These are phyloP conservation scores for Drosophila gaucha DNA, from an alignment of 2,888 invertebrate genomes.

Conservation along the genomic window DNA sequence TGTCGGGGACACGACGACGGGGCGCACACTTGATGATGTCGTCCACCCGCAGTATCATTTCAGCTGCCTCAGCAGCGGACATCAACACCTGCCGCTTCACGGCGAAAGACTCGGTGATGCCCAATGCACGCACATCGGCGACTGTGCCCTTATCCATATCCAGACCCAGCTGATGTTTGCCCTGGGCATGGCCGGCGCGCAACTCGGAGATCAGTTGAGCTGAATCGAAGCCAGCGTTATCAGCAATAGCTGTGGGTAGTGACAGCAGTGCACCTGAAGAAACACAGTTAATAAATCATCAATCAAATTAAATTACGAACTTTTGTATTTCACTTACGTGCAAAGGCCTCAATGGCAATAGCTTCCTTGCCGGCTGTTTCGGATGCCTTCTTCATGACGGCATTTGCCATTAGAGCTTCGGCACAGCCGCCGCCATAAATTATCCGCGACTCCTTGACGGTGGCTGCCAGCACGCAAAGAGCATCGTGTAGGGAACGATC, in stretches of 20 bases:
- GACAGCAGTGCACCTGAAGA: slow-evolving; percentile 90
- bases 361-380: slow-evolving; percentile 98
- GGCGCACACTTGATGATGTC: slow-evolving; percentile 97
- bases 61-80: slow-evolving; percentile 98
- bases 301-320: background rate
- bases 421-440: slow-evolving; percentile 97
- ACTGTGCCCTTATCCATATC: slow-evolving; percentile 96
- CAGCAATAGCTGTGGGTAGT: slow-evolving; percentile 97
- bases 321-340: slow-evolving; percentile 84
- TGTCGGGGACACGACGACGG: slow-evolving; percentile 93
- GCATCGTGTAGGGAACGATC: slow-evolving; percentile 99
- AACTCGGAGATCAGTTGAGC: slow-evolving; percentile 97
- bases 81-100: slow-evolving; percentile 98
- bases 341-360: slow-evolving; percentile 98
- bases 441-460: slow-evolving; percentile 96
- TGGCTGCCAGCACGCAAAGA: slow-evolving; percentile 97
- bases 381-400: slow-evolving; percentile 92
- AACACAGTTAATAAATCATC: background rate
- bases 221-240: slow-evolving; percentile 99
- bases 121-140: slow-evolving; percentile 95
- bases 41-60: slow-evolving; percentile 99
- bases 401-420: slow-evolving; percentile 98
- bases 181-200: slow-evolving; percentile 94
- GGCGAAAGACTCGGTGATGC: slow-evolving; percentile 98
- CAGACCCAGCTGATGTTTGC: slow-evolving; percentile 88